Evolutionary conservation across 2,888 invertebrate species (phyloP).

Genomic region (Adineta ricciae): DNA sequence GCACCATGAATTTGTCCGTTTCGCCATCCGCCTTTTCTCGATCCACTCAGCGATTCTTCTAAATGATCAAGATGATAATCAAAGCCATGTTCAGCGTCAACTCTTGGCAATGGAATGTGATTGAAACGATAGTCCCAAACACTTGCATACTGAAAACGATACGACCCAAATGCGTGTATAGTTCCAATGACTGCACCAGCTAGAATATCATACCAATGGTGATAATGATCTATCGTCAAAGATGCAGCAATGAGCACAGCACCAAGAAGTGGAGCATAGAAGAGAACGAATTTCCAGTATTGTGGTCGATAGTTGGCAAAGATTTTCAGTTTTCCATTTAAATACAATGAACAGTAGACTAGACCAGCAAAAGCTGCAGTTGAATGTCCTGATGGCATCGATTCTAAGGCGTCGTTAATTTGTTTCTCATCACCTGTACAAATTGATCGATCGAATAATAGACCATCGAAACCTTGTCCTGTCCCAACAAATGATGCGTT

Average conservation of each 20-base stretch:
- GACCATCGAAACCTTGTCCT: neutral
- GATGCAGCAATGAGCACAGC: neutral
- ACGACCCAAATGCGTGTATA: neutral
- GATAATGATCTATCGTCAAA: neutral
- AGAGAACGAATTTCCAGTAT: conserved; percentile 3
- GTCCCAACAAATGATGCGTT: neutral
- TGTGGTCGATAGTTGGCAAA: neutral
- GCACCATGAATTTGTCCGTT: neutral
- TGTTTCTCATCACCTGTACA: neutral
- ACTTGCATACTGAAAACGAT: neutral
- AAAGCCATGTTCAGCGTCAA: neutral
- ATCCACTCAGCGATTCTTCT: neutral
- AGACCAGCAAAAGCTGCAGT: neutral
- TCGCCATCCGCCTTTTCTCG: neutral
- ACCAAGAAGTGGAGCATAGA: neutral
- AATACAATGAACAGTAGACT: neutral
- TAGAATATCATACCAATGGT: neutral
- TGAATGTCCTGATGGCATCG: neutral
- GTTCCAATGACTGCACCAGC: neutral
- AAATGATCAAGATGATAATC: neutral
- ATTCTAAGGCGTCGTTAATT: neutral
- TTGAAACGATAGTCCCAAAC: neutral
- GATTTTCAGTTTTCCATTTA: conserved; percentile 16
- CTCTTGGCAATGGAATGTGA: neutral
- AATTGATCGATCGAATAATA: neutral